A percentile compares a stretch with the other conserved stretches of the same genome.
Conservation (phyloP, 2,113 vertebrate genomes). For the Cheilinus undulatus region DNA sequence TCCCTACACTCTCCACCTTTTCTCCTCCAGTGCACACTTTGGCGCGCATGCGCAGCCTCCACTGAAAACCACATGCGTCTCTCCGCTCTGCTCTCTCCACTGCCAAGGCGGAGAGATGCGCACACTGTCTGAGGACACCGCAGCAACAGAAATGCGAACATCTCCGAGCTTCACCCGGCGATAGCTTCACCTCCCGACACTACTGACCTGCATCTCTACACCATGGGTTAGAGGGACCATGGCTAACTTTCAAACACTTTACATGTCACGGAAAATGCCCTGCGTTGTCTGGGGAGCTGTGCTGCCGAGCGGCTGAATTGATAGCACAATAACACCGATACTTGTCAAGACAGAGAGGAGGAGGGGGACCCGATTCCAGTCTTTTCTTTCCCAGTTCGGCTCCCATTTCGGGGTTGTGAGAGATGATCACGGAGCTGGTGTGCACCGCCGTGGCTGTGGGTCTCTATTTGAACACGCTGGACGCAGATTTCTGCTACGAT, state of each 20-base stretch:
- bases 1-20: conserved; percentile 11
- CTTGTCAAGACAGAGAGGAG: conserved; percentile 24
- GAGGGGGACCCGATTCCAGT: conserved; percentile 24
- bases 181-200: conserved; percentile 16
- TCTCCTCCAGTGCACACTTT: neutral
- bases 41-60: conserved; percentile 70
- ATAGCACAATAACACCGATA: conserved; percentile 56
- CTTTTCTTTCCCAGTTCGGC: conserved; percentile 39
- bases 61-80: conserved; percentile 69
- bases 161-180: conserved; percentile 21
- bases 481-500: conserved; percentile 97
- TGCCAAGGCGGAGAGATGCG: conserved; percentile 62
- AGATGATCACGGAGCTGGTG: conserved; percentile 94
- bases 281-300: conserved; percentile 39
- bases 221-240: conserved; percentile 57
- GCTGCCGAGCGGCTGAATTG: conserved; percentile 60
- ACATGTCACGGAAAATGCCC: conserved; percentile 38
- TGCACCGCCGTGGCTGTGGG: conserved; percentile 92
- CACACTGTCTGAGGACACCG: conserved; percentile 37
- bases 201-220: conserved; percentile 11
- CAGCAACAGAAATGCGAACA: conserved; percentile 51
- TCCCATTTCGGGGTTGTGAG: conserved; percentile 71
- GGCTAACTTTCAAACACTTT: conserved; percentile 70
- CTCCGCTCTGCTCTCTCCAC: conserved; percentile 36
- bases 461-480: conserved; percentile 93